phyloP scores from a whole-genome alignment of 2,797 vertebrate species.

The Brotula barbata region DNA sequence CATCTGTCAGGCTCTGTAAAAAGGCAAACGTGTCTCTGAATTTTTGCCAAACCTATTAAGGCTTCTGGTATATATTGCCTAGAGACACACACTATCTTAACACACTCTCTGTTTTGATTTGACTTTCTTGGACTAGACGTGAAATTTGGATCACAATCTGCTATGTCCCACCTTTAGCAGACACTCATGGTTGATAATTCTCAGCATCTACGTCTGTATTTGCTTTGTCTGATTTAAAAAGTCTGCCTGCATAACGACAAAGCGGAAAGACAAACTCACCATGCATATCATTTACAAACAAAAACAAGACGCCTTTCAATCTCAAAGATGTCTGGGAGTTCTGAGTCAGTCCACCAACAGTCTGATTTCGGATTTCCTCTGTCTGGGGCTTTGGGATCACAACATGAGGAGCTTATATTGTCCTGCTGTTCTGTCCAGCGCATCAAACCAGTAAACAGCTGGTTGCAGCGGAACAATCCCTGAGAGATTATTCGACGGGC shows the following conservation, averaged over 20 bases:
- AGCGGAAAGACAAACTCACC: neutral
- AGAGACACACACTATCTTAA: neutral
- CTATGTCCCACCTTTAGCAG: neutral
- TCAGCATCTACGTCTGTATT: no score
- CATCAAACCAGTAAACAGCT: conserved; percentile 32
- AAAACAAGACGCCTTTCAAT: conserved; percentile 4
- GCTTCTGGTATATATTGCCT: neutral
- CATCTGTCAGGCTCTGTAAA: conserved; percentile 28
- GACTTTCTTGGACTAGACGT: neutral
- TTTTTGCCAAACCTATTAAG: neutral
- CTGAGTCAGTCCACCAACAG: conserved; percentile 10
- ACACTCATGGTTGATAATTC: no score
- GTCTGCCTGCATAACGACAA: neutral
- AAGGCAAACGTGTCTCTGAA: neutral
- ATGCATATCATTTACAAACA: neutral
- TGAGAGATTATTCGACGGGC: conserved; percentile 41
- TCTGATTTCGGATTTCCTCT: conserved; percentile 10
- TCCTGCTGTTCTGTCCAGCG: conserved; percentile 24
- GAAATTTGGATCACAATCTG: conserved; percentile 2
- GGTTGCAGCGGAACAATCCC: conserved; percentile 34
- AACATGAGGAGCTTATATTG: conserved; percentile 26
- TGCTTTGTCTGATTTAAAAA: no score
- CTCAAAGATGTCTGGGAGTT: neutral
- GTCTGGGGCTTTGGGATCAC: conserved; percentile 23
- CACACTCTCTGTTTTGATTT: neutral